These are phyloP conservation scores for Pluvianellus socialis DNA, from an alignment of 2,113 vertebrate species.

Conservation along the genomic window DNA sequence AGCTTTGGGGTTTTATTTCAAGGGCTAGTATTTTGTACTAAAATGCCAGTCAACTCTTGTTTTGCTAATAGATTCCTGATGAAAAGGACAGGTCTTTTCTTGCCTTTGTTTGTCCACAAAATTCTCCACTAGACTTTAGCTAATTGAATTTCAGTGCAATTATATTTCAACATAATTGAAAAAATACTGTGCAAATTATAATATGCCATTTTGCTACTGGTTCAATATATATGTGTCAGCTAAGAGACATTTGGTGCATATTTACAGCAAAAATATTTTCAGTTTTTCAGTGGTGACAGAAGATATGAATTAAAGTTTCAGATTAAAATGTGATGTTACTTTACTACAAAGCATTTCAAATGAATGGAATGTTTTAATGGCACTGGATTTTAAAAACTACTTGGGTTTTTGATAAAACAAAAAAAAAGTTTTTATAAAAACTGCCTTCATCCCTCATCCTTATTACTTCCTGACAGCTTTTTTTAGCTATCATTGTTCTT, in stretches of 20 bases:
- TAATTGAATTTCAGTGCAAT: neutral
- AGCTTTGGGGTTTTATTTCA: neutral
- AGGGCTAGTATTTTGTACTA: neutral
- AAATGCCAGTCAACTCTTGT: neutral
- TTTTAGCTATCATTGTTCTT: neutral
- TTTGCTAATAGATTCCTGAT: neutral
- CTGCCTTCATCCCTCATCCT: neutral
- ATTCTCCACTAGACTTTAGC: neutral
- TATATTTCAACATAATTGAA: neutral
- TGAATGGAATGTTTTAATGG: neutral
- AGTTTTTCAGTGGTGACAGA: neutral
- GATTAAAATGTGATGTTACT: neutral
- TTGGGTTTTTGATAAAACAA: neutral
- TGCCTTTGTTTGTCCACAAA: neutral
- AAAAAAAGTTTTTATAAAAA: neutral
- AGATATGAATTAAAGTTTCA: neutral
- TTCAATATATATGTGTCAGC: neutral
- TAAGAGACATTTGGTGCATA: neutral
- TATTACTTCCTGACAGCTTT: neutral
- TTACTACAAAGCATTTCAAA: neutral
- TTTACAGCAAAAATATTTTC: neutral
- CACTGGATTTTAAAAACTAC: neutral
- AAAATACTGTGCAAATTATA: neutral
- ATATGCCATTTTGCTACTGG: neutral
- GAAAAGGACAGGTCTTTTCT: neutral